Evolutionary conservation across 2,888 invertebrate genomes (phyloP).

Genomic region (Meghimatium bilineatum): DNA sequence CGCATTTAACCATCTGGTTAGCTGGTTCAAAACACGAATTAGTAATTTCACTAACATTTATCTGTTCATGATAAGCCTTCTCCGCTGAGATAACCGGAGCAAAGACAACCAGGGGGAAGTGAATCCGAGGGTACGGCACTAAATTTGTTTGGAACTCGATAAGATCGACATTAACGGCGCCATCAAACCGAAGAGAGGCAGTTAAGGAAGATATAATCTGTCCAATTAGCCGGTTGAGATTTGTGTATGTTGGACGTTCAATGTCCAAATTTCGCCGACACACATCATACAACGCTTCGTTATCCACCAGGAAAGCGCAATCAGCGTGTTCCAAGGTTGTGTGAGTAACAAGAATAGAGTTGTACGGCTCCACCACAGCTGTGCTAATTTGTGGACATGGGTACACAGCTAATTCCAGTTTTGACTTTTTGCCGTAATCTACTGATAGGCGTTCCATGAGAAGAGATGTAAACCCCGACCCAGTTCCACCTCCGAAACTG

Average conservation of each 20-base stretch:
- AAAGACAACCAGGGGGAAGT: conserved; percentile 89
- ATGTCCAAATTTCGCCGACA: conserved; percentile 88
- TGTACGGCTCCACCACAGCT: conserved; percentile 96
- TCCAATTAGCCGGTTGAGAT: conserved; percentile 93
- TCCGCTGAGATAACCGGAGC: conserved; percentile 94
- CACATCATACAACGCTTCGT: conserved; percentile 92
- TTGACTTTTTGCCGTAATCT: conserved; percentile 46
- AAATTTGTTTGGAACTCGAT: conserved; percentile 79
- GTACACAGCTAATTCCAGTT: conserved; percentile 42
- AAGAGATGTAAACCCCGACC: conserved; percentile 46
- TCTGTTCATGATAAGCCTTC: conserved; percentile 93
- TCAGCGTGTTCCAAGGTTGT: conserved; percentile 94
- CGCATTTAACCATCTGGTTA: conserved; percentile 23
- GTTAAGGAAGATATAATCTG: conserved; percentile 83
- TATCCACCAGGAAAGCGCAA: conserved; percentile 97
- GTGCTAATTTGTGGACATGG: conserved; percentile 46
- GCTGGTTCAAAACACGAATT: conserved; percentile 67
- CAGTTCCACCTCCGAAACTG: conserved; percentile 49
- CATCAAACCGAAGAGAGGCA: conserved; percentile 79
- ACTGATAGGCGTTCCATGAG: conserved; percentile 47
- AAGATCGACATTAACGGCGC: conserved; percentile 79
- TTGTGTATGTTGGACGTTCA: conserved; percentile 89
- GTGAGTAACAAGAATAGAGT: conserved; percentile 95
- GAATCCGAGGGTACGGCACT: conserved; percentile 81
- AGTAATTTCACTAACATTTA: conserved; percentile 65